Percentiles rank a stretch among this genome's conserved stretches.
Evolutionary conservation across 2,797 vertebrate genomes (phyloP).

Genomic region (Sebastes hubbsi): DNA sequence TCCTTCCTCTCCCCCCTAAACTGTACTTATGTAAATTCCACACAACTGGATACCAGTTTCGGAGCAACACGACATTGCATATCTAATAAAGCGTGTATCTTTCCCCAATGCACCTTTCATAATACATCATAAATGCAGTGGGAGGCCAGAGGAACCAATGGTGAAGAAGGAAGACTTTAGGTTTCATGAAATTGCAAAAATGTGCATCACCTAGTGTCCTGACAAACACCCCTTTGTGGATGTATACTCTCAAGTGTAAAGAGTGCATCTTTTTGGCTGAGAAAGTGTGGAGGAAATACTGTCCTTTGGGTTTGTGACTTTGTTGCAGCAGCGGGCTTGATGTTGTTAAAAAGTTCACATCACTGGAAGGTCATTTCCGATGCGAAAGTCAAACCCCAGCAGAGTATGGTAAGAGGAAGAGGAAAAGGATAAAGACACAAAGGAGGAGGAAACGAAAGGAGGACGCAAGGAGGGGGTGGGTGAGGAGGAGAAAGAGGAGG

Average conservation of each 20-base stretch:
- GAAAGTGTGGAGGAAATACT: slow-evolving; percentile 12
- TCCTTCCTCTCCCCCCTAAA: slow-evolving; percentile 3
- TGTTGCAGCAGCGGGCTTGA: slow-evolving; percentile 45
- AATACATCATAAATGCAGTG: background rate
- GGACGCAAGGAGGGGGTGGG: slow-evolving; percentile 20
- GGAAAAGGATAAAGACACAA: slow-evolving; percentile 20
- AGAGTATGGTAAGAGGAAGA: slow-evolving; percentile 36
- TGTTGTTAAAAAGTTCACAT: slow-evolving; percentile 71
- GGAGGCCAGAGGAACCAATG: background rate
- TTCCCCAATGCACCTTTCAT: slow-evolving; percentile 2
- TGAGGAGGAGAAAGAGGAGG: slow-evolving; percentile 46
- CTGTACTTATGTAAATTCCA: slow-evolving; percentile 24
- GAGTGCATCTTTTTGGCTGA: slow-evolving; percentile 23
- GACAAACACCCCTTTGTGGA: background rate
- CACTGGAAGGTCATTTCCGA: slow-evolving; percentile 70
- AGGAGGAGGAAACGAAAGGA: slow-evolving; percentile 35
- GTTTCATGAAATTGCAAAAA: slow-evolving; percentile 38
- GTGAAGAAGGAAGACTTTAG: background rate
- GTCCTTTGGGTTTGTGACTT: slow-evolving; percentile 56
- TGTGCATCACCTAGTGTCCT: background rate
- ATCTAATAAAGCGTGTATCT: slow-evolving; percentile 12
- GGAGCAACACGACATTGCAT: background rate
- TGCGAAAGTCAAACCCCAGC: slow-evolving; percentile 55
- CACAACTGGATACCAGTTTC: slow-evolving; percentile 5
- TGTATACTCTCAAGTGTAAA: slow-evolving; percentile 19